Evolutionary conservation across 2,888 invertebrate genomes (phyloP).

Genomic region (Ochlodes sylvanus): DNA sequence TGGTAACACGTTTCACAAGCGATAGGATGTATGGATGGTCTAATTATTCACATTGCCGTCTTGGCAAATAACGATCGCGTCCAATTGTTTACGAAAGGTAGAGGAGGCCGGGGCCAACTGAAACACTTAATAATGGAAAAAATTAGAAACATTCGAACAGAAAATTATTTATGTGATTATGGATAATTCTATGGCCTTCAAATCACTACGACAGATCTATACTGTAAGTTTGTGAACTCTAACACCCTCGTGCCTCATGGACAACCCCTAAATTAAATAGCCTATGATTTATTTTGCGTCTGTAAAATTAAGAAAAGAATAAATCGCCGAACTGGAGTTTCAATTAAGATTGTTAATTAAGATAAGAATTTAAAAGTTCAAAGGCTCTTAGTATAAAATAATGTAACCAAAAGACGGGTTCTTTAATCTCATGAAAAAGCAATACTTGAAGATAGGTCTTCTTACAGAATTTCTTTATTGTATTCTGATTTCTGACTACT

Average conservation of each 20-base stretch:
- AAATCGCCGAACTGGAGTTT: neutral
- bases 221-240: too few species aligned
- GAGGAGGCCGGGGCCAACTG: neutral
- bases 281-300: neutral
- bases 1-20: neutral
- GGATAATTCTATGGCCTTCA: too few species aligned
- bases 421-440: too few species aligned
- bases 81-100: neutral
- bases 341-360: constrained; percentile 15
- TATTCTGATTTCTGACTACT: too few species aligned
- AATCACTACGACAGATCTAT: too few species aligned
- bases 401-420: too few species aligned
- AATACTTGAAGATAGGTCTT: too few species aligned
- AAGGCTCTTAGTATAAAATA: neutral
- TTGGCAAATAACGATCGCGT: constrained; percentile 1
- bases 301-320: neutral
- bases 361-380: constrained; percentile 1
- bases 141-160: too few species aligned
- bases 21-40: neutral
- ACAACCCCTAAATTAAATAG: neutral
- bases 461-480: too few species aligned
- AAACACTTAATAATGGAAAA: neutral
- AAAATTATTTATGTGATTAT: too few species aligned
- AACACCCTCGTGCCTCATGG: too few species aligned
- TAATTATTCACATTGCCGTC: neutral